Evolutionary conservation across 2,113 vertebrate genomes (phyloP), one percentile per base, ranked within the genome.

Genomic region (Pungitius pungitius): DNA sequence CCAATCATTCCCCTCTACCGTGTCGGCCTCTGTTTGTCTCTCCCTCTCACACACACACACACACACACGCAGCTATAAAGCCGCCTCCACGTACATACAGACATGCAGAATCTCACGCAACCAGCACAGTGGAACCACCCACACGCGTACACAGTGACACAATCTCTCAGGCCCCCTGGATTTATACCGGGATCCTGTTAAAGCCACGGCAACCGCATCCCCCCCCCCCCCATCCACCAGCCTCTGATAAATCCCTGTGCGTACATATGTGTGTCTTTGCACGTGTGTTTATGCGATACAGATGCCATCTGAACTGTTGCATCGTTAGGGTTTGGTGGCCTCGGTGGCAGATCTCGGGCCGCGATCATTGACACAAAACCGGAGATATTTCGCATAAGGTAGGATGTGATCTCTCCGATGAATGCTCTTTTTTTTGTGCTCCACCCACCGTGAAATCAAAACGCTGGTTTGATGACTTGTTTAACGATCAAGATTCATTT

Each of bases 101-200:
- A 69, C 69, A 63, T 35, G 63, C 73, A 75, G 43, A 62, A 70
- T 81, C 72, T 70, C 64, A 51, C 73, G 68, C 72, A 74, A 67
- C 71, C 67, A 52, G 73, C 84, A 55, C 77, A 81, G 87, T 57
- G 78, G 73, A 90, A 89, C 86, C 88, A 81, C 90, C 88, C 86
- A 87, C 89, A 77, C 72, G 52, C 0, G 47, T 80, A 40, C 71
- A 63, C 77, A 22, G 55, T 81, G 73, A 84, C 77, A 89, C 84
- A 58, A 75, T 80, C 87, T 86, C 78, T 76, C 43, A 59, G 61
- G 61, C 59, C 65, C 69, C 65, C 60, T 27, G 63, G 71, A 83
- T 81, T 76, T 85, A 82, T 35, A 79, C 67, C 60, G 26, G 70
- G 66, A 86, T 85, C 81, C 75, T 85, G 78, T 86, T 87, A 87